A percentile compares a stretch with the other conserved stretches of the same genome.
Evolutionary conservation across 2,113 vertebrate genomes (phyloP).

Genomic region (Nothocercus nigrocapillus): DNA sequence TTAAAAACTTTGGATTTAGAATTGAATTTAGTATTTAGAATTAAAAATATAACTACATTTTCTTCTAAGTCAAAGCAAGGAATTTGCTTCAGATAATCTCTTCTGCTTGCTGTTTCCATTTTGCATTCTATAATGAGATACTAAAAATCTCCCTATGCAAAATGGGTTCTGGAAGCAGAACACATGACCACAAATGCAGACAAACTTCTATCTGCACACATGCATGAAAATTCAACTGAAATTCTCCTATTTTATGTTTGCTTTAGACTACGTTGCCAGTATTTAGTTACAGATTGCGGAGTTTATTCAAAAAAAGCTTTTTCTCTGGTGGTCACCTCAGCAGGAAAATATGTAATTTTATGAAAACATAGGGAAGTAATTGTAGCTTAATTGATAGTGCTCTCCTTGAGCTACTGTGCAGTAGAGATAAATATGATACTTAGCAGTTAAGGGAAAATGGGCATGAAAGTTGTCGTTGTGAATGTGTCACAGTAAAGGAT

Average conservation of each 20-base stretch:
- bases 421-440: not conserved
- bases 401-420: not conserved
- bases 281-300: not conserved
- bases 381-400: rapidly evolving
- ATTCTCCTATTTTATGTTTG: not conserved
- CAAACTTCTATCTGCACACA: not conserved
- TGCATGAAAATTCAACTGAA: not conserved
- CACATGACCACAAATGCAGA: not conserved
- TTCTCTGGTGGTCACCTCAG: not conserved
- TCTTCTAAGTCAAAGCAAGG: not conserved
- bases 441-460: not conserved
- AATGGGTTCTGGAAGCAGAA: not conserved
- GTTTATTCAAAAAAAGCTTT: not conserved
- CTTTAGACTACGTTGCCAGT: not conserved
- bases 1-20: not conserved
- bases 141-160: not conserved
- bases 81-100: not conserved
- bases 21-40: not conserved
- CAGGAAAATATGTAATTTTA: not conserved
- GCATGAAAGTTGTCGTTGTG: not conserved
- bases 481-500: not conserved
- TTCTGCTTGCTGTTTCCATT: not conserved
- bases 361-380: not conserved
- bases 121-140: not conserved
- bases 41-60: not conserved